phyloP scores from a whole-genome alignment of 1,140 invertebrate species.

The Brachionus plicatilis region DNA sequence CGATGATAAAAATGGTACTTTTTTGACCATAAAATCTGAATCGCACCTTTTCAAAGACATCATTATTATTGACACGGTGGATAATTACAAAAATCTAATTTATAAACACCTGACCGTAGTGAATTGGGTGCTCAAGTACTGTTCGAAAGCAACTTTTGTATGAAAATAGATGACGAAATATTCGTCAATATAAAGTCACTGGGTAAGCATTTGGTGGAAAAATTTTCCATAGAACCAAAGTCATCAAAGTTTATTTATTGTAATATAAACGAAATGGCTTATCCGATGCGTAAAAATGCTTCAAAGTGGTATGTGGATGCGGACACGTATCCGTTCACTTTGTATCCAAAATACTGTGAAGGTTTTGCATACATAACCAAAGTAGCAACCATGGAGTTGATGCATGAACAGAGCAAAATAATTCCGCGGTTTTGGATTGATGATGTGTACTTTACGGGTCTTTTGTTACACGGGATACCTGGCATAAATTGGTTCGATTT shows the following conservation, averaged over 20 bases:
- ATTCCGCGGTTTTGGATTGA: slow-evolving; percentile 55
- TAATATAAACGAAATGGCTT: slow-evolving; percentile 44
- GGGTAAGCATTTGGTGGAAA: slow-evolving; percentile 59
- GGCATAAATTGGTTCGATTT: background rate
- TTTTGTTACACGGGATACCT: slow-evolving; percentile 43
- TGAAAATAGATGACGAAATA: slow-evolving; percentile 60
- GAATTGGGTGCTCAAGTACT: slow-evolving; percentile 70
- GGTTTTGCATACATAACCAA: slow-evolving; percentile 55
- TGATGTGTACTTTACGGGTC: slow-evolving; percentile 55
- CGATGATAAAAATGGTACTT: slow-evolving; percentile 52
- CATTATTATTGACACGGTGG: slow-evolving; percentile 71
- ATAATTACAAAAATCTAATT: slow-evolving; percentile 75
- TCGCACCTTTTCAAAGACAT: slow-evolving; percentile 64
- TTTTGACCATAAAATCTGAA: slow-evolving; percentile 61
- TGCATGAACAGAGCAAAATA: slow-evolving; percentile 47
- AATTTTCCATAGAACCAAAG: slow-evolving; percentile 41
- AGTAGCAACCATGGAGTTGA: slow-evolving; percentile 47
- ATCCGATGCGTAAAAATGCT: slow-evolving; percentile 47
- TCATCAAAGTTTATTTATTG: slow-evolving; percentile 50
- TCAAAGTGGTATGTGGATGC: slow-evolving; percentile 57
- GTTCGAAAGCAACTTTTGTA: slow-evolving; percentile 58
- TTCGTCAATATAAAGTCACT: slow-evolving; percentile 61
- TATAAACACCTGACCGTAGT: slow-evolving; percentile 78
- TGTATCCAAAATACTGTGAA: slow-evolving; percentile 56
- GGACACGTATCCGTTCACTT: slow-evolving; percentile 50